phyloP scores from a whole-genome alignment of 2,888 invertebrate genomes.

The Eutolmus rufibarbis region DNA sequence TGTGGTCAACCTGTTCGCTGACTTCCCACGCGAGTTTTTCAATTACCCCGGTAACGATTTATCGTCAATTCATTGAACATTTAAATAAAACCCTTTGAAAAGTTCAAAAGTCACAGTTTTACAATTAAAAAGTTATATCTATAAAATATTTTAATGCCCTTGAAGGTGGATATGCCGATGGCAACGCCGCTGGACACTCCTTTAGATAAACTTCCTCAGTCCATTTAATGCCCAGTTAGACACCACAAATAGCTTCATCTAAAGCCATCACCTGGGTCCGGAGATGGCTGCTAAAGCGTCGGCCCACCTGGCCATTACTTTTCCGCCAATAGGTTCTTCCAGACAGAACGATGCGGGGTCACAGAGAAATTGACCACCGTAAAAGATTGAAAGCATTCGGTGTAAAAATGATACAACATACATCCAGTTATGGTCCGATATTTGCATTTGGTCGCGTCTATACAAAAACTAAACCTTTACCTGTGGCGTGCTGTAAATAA shows the following conservation, averaged over 20 bases:
- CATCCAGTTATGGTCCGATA: neutral
- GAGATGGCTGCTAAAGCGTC: neutral
- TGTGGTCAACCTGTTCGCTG: neutral
- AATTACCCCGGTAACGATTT: neutral
- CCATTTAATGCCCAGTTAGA: neutral
- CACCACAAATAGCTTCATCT: neutral
- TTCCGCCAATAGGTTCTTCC: neutral
- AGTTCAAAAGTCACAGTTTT: neutral
- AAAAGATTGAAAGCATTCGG: neutral
- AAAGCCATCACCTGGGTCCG: neutral
- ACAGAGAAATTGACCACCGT: neutral
- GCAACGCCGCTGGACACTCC: neutral
- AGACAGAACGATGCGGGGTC: neutral
- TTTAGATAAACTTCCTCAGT: neutral
- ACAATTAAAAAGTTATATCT: neutral
- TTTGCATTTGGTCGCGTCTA: constrained; percentile 6
- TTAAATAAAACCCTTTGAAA: neutral
- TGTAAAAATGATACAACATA: neutral
- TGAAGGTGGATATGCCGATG: neutral
- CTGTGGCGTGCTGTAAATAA: constrained; percentile 20
- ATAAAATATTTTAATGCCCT: neutral
- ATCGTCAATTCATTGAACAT: neutral
- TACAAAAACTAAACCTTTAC: neutral
- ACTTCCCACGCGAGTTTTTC: neutral
- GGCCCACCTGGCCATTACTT: neutral